Base-by-base conservation (phyloP, 2,113 vertebrate species). In the Tychaedon coryphoeus region DNA sequence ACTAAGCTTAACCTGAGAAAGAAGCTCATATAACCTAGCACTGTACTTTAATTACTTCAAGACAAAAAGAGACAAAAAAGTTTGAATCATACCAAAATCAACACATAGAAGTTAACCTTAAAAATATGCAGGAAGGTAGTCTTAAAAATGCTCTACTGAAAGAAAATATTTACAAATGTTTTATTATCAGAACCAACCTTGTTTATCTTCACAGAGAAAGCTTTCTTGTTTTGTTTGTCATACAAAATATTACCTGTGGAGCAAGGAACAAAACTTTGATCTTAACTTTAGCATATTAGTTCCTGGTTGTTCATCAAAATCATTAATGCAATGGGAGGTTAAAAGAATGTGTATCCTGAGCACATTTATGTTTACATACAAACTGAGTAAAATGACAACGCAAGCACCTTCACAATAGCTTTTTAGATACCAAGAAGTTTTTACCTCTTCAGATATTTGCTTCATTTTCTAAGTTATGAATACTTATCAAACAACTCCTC, bases 181-280 rank as follows among this genome's bases (percentile, higher is more conserved):
- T 93, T 47, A 38, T 77, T 85, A 80, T 76, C 64, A 96, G 75
- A 95, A 98, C 98, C 83, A 90, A 99, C 99, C 99, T 99, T 98
- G 95, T 98, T 98, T 64, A 96, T 98, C 96, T 97, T 98, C 83
- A 97, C 51, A 79, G 96, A 95, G 78, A 95, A 93, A 70, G 97
- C 94, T 65, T 96, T 94, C 97, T 97, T 97, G 93, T 91, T 86
- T 84, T 7, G 86, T 86, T 96, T 96, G 73, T 95, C 96, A 84
- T 62, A 57, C 28, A 97, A 97, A 88, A 97, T 91, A 69, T 97
- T 98, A 97, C 98, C 99, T 99, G 92, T 53, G 85, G 95, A 97
- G 84, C 47, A 86, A 92, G 29, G 61, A 95, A 85, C 33, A 87
- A 72, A 83, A 70, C 22, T 74, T 50, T 34, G 19, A 77, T 64